Percentiles rank a stretch among this genome's conserved stretches.
phyloP scores from a whole-genome alignment of 2,888 invertebrate species.

The Crematogaster levior region DNA sequence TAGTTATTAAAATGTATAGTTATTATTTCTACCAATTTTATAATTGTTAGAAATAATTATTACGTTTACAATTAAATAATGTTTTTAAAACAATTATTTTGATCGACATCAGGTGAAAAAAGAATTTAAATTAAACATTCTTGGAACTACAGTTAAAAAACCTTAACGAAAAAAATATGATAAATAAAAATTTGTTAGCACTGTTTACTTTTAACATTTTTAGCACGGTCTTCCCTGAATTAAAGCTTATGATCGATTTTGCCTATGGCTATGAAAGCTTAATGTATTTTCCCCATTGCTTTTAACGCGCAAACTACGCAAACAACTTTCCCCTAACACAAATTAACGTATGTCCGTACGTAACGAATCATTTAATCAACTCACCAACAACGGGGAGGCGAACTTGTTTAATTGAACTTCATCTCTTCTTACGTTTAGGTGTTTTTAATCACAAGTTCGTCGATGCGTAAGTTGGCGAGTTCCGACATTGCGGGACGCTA shows the following conservation, averaged over 20 bases:
- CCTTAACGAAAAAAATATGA: not conserved
- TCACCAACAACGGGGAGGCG: conserved; percentile 11
- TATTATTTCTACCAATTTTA: not conserved
- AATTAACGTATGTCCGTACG: conserved; percentile 41
- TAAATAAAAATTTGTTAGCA: not conserved
- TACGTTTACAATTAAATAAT: not conserved
- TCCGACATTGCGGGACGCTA: not conserved
- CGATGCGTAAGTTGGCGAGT: not conserved
- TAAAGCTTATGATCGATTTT: not conserved
- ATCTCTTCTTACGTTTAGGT: not conserved
- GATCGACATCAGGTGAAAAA: not conserved
- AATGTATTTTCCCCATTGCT: not conserved
- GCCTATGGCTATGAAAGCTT: conserved; percentile 8
- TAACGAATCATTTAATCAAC: conserved; percentile 48
- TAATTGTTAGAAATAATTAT: too few relatives aligned
- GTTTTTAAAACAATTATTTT: not conserved
- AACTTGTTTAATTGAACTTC: conserved; percentile 15
- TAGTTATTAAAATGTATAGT: not conserved
- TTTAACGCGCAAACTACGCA: conserved; percentile 15
- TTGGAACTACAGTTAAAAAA: not conserved
- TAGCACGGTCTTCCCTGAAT: not conserved
- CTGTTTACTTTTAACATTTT: not conserved
- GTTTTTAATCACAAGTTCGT: conserved; percentile 1
- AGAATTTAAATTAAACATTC: not conserved
- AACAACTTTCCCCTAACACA: conserved; percentile 32